Conservation (phyloP, 2,797 vertebrate genomes). For the Pangasius sanitwongsei region DNA sequence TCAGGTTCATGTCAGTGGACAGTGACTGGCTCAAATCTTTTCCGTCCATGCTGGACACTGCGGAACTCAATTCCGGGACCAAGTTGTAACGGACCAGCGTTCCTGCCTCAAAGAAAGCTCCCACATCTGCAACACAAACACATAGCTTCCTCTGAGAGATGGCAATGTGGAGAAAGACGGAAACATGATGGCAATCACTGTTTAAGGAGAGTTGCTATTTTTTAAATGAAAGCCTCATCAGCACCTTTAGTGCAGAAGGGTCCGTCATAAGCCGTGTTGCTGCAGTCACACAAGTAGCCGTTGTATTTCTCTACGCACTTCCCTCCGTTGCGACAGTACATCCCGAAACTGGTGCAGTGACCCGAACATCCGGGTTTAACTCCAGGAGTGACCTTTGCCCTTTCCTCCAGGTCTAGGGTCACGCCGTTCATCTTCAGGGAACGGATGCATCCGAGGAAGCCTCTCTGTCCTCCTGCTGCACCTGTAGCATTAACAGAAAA, state of each 20-base stretch:
- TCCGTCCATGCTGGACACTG: conserved; percentile 71
- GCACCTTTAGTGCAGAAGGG: conserved; percentile 92
- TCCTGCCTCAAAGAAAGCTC: conserved; percentile 95
- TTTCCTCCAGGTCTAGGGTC: conserved; percentile 92
- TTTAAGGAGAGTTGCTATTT: background rate
- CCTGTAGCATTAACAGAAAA: conserved; percentile 70
- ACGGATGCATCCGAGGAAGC: conserved; percentile 95
- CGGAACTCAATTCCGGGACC: conserved; percentile 69
- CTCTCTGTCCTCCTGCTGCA: conserved; percentile 90
- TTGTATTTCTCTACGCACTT: conserved; percentile 95
- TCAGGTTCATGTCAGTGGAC: conserved; percentile 76
- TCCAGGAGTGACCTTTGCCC: conserved; percentile 81
- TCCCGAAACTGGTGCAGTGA: conserved; percentile 93
- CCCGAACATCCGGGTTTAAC: conserved; percentile 91
- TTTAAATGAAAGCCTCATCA: background rate
- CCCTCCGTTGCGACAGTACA: conserved; percentile 91
- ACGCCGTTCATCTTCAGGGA: conserved; percentile 95
- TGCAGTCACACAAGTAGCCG: conserved; percentile 92
- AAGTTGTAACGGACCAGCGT: conserved; percentile 92
- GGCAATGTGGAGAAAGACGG: background rate
- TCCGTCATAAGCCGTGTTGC: conserved; percentile 86
- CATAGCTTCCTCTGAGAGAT: background rate
- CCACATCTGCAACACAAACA: conserved; percentile 80
- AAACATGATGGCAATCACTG: background rate
- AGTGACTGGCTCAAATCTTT: conserved; percentile 66